Conservation (phyloP, 2,888 invertebrate species). For the Meganola albula region DNA sequence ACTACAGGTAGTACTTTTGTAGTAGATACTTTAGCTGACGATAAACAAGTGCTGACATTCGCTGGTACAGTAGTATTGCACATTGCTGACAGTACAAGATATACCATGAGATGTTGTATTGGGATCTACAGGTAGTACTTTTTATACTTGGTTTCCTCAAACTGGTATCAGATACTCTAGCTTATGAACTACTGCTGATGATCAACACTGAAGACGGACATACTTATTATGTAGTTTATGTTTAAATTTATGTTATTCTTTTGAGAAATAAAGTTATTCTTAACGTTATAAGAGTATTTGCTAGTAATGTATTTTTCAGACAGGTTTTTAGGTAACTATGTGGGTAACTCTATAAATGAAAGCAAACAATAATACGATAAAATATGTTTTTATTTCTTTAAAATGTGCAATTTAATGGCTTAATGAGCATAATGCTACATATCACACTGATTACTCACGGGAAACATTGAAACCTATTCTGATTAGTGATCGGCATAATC, state of each 20-base stretch:
- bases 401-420: conserved; percentile 32
- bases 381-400: conserved; percentile 45
- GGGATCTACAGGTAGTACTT: conserved; percentile 75
- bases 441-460: conserved; percentile 19
- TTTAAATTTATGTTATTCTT: too few species aligned
- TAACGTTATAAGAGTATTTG: too few species aligned
- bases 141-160: conserved; percentile 83
- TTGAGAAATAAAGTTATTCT: too few species aligned
- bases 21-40: conserved; percentile 58
- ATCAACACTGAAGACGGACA: conserved; percentile 78
- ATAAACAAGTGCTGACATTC: conserved; percentile 75
- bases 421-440: conserved; percentile 24
- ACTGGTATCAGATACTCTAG: conserved; percentile 70
- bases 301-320: too few species aligned
- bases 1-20: conserved; percentile 68
- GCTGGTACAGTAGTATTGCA: conserved; percentile 76
- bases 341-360: too few species aligned
- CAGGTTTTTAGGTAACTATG: too few species aligned
- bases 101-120: conserved; percentile 81
- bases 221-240: too few species aligned
- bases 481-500: conserved; percentile 15
- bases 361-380: conserved; percentile 27
- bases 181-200: conserved; percentile 67
- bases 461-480: conserved; percentile 12
- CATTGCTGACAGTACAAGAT: conserved; percentile 63